Percentiles rank a stretch among this genome's conserved stretches.
phyloP scores from a whole-genome alignment of 2,888 invertebrate genomes.

The Phymatocera aterrima region DNA sequence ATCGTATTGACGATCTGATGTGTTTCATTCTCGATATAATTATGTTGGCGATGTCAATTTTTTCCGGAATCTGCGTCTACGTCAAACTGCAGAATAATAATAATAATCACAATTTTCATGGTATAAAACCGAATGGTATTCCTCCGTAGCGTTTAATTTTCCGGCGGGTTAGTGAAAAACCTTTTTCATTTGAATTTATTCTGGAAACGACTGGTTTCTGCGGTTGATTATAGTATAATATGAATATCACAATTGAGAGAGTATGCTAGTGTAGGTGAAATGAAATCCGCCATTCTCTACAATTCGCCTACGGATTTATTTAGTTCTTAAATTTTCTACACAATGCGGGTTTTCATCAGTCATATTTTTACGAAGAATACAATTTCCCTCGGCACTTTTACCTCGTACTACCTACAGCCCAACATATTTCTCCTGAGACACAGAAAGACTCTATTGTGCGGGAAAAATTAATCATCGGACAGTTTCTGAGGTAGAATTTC shows the following conservation, averaged over 20 bases:
- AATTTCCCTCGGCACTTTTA: not conserved
- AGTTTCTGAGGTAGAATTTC: not conserved
- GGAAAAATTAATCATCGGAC: constrained; percentile 32
- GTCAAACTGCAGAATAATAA: not conserved
- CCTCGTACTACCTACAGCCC: not conserved
- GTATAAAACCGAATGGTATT: not conserved
- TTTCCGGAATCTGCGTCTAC: not conserved
- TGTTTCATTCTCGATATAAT: no score
- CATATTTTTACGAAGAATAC: constrained; percentile 18
- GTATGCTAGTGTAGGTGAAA: not conserved
- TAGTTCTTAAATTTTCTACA: not conserved
- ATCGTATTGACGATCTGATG: no score
- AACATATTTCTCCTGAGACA: not conserved
- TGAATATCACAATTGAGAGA: not conserved
- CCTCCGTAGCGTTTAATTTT: no score
- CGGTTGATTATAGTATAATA: not conserved
- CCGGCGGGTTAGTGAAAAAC: not conserved
- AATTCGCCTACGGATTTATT: not conserved
- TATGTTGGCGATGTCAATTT: no score
- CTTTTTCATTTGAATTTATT: not conserved
- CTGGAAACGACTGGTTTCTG: not conserved
- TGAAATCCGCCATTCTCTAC: not conserved
- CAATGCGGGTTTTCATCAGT: not conserved
- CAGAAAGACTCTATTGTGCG: constrained; percentile 29
- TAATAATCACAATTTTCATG: no score